Percentiles rank a stretch among this genome's conserved stretches.
Conservation (phyloP, 2,888 invertebrate species). For the Ophonus ardosiacus region DNA sequence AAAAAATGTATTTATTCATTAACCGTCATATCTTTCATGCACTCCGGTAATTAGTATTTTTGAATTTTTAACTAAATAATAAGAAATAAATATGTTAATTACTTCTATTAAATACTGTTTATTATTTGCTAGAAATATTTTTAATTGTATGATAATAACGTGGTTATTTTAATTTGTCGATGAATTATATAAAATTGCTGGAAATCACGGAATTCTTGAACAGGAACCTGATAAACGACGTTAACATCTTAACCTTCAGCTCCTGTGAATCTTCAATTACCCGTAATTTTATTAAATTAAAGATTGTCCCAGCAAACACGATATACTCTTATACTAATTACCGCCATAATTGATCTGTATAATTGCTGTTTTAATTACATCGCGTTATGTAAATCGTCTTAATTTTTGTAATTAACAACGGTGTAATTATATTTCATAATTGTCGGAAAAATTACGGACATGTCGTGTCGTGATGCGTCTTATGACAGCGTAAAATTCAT, state of each 20-base stretch:
- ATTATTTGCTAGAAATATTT: background rate
- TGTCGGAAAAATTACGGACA: constrained; percentile 34
- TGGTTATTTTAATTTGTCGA: background rate
- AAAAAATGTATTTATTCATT: no score
- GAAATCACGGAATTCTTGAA: background rate
- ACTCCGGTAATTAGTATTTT: no score
- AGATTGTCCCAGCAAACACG: constrained; percentile 50
- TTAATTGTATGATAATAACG: background rate
- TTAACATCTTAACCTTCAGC: constrained; percentile 19
- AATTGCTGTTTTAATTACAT: constrained; percentile 50
- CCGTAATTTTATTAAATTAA: constrained; percentile 49
- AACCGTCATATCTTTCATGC: no score
- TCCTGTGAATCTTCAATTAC: constrained; percentile 36
- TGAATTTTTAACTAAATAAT: no score
- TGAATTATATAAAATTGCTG: constrained; percentile 5
- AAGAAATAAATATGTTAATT: no score
- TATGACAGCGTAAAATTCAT: constrained; percentile 41
- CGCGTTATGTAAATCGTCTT: constrained; percentile 57
- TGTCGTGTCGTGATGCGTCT: constrained; percentile 50
- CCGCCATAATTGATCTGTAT: constrained; percentile 48
- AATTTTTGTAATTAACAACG: constrained; percentile 56
- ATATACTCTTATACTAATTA: constrained; percentile 42
- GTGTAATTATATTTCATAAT: constrained; percentile 50
- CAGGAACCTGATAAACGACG: constrained; percentile 4
- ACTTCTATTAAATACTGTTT: background rate